A percentile compares a stretch with the other conserved stretches of the same genome.
Evolutionary conservation across 1,140 invertebrate genomes (phyloP).

Genomic region (Heliconius melpomene): DNA sequence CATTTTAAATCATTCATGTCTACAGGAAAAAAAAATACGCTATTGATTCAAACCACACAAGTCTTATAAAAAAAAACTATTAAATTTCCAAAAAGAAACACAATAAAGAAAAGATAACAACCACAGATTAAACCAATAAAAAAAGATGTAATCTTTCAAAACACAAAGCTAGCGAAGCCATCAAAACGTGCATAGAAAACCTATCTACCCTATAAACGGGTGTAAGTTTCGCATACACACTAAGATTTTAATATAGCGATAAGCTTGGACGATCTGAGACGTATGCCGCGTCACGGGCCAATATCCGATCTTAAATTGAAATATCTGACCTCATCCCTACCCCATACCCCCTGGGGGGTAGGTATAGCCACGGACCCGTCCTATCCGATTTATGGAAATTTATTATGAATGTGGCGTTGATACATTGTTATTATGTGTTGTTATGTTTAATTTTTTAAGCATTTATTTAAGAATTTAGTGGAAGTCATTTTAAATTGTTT

Average conservation of each 20-base stretch:
- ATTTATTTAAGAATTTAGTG: too few relatives aligned
- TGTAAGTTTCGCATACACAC: conserved; percentile 25
- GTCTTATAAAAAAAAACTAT: too few relatives aligned
- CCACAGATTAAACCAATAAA: neutral
- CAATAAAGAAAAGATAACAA: neutral
- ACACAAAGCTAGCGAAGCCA: neutral
- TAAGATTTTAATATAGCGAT: conserved; percentile 68
- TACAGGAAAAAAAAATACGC: too few relatives aligned
- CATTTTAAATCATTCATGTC: too few relatives aligned
- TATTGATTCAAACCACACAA: too few relatives aligned
- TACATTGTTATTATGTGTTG: neutral
- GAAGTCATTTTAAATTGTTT: too few relatives aligned
- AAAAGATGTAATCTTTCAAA: neutral
- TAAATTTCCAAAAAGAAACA: neutral
- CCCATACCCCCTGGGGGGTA: neutral
- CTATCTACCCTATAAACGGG: conserved; percentile 20
- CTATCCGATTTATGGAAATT: conserved; percentile 9
- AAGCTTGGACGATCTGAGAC: conserved; percentile 59
- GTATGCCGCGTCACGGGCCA: conserved; percentile 70
- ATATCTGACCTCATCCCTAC: conserved; percentile 59
- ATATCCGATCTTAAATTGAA: conserved; percentile 72
- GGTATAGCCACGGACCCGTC: neutral
- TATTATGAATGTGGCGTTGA: conserved; percentile 3
- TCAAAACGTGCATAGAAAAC: conserved; percentile 7
- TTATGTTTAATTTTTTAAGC: too few relatives aligned